Evolutionary conservation across 2,888 invertebrate genomes (phyloP).

Genomic region (Selenia dentaria): DNA sequence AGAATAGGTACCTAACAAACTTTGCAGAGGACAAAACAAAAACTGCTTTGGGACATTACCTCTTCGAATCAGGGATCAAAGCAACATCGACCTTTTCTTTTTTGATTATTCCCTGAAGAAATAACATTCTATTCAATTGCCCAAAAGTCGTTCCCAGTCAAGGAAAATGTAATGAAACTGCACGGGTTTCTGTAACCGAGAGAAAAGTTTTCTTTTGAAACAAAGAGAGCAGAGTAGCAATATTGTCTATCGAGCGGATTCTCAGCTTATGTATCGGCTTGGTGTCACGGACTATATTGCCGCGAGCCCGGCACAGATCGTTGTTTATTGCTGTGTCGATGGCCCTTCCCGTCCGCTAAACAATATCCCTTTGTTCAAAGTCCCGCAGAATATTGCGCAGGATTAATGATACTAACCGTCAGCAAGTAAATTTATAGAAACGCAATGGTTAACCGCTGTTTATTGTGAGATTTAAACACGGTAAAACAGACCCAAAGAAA

Average conservation of each 20-base stretch:
- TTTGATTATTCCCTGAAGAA: constrained; percentile 22
- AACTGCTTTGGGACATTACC: constrained; percentile 15
- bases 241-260: constrained; percentile 20
- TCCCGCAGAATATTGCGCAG: constrained; percentile 38
- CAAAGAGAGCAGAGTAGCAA: constrained; percentile 20
- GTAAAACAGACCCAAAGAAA: constrained; percentile 14
- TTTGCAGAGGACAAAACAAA: constrained; percentile 19
- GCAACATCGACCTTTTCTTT: constrained; percentile 16
- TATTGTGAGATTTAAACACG: constrained; percentile 13
- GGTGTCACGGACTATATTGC: constrained; percentile 19
- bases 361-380: constrained; percentile 56
- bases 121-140: constrained; percentile 31
- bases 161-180: constrained; percentile 28
- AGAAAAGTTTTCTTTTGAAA: constrained; percentile 29
- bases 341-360: constrained; percentile 42
- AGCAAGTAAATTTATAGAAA: constrained; percentile 46
- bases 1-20: constrained; percentile 12
- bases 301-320: constrained; percentile 15
- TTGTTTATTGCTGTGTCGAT: constrained; percentile 29
- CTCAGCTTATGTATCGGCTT: constrained; percentile 4
- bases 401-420: constrained; percentile 47
- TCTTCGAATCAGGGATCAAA: constrained; percentile 22
- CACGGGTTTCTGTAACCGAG: constrained; percentile 19
- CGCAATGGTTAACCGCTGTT: constrained; percentile 8
- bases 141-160: constrained; percentile 22